phyloP scores from a whole-genome alignment of 2,888 invertebrate species.

The Drosophila gaucha region DNA sequence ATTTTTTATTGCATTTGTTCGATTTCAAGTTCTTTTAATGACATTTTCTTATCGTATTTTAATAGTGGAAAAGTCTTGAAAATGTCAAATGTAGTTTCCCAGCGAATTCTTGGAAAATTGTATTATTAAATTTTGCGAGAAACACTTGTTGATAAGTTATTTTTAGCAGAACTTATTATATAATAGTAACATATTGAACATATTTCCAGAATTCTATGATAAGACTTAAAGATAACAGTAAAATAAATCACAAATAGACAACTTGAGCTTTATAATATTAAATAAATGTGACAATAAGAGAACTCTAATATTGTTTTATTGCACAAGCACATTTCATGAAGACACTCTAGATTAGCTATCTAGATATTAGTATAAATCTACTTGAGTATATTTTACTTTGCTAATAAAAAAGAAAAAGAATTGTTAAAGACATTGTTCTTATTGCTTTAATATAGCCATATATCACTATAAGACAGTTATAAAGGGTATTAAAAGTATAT shows the following conservation, averaged over 20 bases:
- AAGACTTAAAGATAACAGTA: not conserved
- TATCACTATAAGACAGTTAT: conserved; percentile 2
- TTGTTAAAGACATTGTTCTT: not conserved
- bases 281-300: not conserved
- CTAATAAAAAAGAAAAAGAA: not conserved
- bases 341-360: not conserved
- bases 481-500: not conserved
- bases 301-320: too few species aligned
- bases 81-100: too few species aligned
- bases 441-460: not conserved
- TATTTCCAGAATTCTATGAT: too few species aligned
- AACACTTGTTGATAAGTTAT: conserved; percentile 1
- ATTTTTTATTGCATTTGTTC: conserved; percentile 16
- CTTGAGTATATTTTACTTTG: not conserved
- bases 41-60: conserved; percentile 19
- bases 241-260: conserved; percentile 5
- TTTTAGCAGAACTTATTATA: not conserved
- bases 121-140: not conserved
- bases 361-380: not conserved
- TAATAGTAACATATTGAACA: not conserved
- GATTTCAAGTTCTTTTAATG: conserved; percentile 4
- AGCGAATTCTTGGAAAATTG: too few species aligned
- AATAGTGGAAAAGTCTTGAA: not conserved
- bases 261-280: not conserved
- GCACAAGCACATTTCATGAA: too few species aligned